Evolutionary conservation across 2,888 invertebrate genomes (phyloP).

Genomic region (Linyphia triangularis): DNA sequence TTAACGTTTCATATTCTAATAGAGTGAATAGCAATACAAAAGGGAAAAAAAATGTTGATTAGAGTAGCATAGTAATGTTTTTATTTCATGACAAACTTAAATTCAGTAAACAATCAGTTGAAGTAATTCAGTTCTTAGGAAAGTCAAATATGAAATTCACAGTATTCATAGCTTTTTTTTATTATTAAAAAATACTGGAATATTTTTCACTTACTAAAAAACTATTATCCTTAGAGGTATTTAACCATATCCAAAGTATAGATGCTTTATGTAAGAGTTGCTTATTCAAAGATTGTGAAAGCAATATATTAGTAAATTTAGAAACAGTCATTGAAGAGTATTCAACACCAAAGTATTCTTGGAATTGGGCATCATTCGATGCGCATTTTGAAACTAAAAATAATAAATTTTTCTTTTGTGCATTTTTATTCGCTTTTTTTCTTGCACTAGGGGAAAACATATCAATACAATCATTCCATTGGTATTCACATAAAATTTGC

Average conservation of each 20-base stretch:
- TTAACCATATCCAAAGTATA: conserved; percentile 53
- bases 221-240: conserved; percentile 14
- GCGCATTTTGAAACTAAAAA: conserved; percentile 54
- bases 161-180: neutral
- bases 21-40: too few species aligned
- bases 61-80: neutral
- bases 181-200: neutral
- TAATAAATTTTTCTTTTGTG: conserved; percentile 31
- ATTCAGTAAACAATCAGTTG: too few species aligned
- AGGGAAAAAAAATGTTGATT: neutral
- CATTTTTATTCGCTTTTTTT: neutral
- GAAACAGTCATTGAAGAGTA: neutral
- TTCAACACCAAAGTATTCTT: conserved; percentile 48
- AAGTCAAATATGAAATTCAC: neutral
- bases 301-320: conserved; percentile 26
- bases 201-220: conserved; percentile 33
- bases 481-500: conserved; percentile 60
- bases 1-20: too few species aligned
- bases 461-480: conserved; percentile 58
- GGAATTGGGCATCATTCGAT: neutral
- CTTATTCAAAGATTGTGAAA: conserved; percentile 37
- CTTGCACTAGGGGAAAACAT: conserved; percentile 43
- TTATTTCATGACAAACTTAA: neutral
- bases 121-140: neutral
- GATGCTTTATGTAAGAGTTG: conserved; percentile 30